phyloP scores from a whole-genome alignment of 2,888 invertebrate genomes.

The Diachrysia chrysitis region DNA sequence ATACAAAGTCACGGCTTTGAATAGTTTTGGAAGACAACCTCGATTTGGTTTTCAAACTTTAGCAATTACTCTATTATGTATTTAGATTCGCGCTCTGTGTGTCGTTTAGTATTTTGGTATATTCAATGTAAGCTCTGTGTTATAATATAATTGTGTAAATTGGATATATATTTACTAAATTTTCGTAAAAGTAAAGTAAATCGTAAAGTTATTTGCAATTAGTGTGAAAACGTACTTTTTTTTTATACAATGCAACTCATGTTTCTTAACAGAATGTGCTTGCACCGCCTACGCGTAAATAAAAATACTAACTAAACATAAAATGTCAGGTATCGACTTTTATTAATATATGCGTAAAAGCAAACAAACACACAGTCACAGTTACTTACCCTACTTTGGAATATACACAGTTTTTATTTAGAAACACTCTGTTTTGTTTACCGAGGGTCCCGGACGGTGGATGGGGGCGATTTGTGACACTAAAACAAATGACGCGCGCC shows the following conservation, averaged over 20 bases:
- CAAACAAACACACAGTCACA: background rate
- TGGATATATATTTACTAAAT: too few species aligned
- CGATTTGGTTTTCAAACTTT: constrained; percentile 36
- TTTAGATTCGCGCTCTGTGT: constrained; percentile 19
- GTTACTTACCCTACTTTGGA: constrained; percentile 18
- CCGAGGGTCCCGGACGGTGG: constrained; percentile 68
- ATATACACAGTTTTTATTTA: constrained; percentile 67
- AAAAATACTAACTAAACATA: background rate
- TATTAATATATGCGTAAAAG: background rate
- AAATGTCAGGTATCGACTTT: background rate
- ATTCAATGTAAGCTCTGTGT: too few species aligned
- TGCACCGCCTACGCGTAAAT: background rate
- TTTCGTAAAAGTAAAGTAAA: too few species aligned
- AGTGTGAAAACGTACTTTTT: too few species aligned
- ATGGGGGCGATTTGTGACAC: constrained; percentile 78
- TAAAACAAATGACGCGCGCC: constrained; percentile 81
- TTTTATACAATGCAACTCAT: too few species aligned
- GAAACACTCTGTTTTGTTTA: constrained; percentile 81
- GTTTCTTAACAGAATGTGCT: background rate
- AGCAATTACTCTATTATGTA: constrained; percentile 18
- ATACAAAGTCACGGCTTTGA: constrained; percentile 67
- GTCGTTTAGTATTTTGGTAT: too few species aligned
- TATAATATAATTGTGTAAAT: too few species aligned
- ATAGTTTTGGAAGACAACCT: constrained; percentile 33
- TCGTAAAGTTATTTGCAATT: too few species aligned